Evolutionary conservation across 2,888 invertebrate species (phyloP).

Genomic region (Eurytoma adleriae): DNA sequence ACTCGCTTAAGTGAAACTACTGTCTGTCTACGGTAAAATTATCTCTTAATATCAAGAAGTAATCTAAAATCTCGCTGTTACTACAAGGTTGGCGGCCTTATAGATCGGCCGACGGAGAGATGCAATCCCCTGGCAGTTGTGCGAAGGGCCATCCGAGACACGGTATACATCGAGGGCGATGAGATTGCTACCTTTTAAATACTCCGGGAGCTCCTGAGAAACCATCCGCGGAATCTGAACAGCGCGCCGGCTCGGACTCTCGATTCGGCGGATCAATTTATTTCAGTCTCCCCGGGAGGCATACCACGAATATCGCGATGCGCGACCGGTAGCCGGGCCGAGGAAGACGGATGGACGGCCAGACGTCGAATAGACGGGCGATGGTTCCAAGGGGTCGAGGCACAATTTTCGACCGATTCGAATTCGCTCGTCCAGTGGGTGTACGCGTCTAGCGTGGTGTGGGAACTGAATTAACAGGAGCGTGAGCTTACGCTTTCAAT

Average conservation of each 20-base stretch:
- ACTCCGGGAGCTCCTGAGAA: conserved; percentile 20
- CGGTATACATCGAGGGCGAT: not conserved
- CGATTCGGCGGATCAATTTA: conserved; percentile 44
- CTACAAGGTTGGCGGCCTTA: no score
- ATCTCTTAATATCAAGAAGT: no score
- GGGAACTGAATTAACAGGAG: no score
- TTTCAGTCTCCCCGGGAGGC: conserved; percentile 33
- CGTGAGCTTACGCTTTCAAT: no score
- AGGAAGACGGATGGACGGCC: conserved; percentile 21
- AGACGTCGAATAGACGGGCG: not conserved
- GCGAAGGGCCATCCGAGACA: not conserved
- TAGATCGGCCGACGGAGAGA: no score
- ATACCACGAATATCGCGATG: conserved; percentile 30
- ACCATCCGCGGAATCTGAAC: conserved; percentile 46
- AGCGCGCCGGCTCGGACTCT: not conserved
- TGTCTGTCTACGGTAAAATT: no score
- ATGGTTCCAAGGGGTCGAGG: no score
- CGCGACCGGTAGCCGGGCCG: not conserved
- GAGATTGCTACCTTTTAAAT: conserved; percentile 33
- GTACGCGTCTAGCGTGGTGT: no score
- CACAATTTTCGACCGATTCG: not conserved
- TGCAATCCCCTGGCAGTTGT: no score
- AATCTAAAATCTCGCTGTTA: no score
- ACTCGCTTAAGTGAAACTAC: no score
- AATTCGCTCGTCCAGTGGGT: not conserved